Conservation (phyloP, 2,888 invertebrate genomes). For the Eretmocerus hayati region DNA sequence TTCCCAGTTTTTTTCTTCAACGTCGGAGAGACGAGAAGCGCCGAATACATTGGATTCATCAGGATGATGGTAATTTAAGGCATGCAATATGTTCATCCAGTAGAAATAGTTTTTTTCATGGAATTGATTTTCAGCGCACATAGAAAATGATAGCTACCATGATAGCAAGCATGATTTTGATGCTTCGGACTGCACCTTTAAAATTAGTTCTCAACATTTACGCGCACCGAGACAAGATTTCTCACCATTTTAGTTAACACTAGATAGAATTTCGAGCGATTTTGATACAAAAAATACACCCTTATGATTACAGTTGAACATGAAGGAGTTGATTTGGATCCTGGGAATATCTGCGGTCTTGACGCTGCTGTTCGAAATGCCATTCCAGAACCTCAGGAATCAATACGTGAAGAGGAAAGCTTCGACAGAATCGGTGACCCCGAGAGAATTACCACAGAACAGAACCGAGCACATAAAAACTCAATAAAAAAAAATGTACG, state of each 20-base stretch:
- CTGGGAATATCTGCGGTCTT: slow-evolving; percentile 51
- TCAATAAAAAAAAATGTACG: not conserved
- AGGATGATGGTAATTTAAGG: slow-evolving; percentile 51
- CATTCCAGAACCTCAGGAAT: slow-evolving; percentile 63
- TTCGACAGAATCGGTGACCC: too few species aligned
- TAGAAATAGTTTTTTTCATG: not conserved
- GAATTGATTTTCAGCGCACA: not conserved
- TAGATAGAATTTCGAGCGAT: too few species aligned
- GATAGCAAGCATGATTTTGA: too few species aligned
- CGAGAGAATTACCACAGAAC: too few species aligned
- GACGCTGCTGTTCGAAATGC: slow-evolving; percentile 60
- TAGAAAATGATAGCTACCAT: too few species aligned
- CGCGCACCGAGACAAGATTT: too few species aligned
- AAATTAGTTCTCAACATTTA: too few species aligned
- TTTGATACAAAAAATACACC: too few species aligned
- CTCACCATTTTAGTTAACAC: too few species aligned
- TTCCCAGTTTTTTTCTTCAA: slow-evolving; percentile 67
- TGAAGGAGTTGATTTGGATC: slow-evolving; percentile 56
- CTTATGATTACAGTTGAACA: slow-evolving; percentile 51
- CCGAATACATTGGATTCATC: slow-evolving; percentile 55
- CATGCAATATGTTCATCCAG: too few species aligned
- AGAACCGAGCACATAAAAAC: too few species aligned
- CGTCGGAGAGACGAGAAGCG: slow-evolving; percentile 55
- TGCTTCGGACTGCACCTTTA: not conserved
- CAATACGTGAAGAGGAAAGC: slow-evolving; percentile 43